Evolutionary conservation across 2,888 invertebrate genomes (phyloP).

Genomic region (Sclerodermus sp.): DNA sequence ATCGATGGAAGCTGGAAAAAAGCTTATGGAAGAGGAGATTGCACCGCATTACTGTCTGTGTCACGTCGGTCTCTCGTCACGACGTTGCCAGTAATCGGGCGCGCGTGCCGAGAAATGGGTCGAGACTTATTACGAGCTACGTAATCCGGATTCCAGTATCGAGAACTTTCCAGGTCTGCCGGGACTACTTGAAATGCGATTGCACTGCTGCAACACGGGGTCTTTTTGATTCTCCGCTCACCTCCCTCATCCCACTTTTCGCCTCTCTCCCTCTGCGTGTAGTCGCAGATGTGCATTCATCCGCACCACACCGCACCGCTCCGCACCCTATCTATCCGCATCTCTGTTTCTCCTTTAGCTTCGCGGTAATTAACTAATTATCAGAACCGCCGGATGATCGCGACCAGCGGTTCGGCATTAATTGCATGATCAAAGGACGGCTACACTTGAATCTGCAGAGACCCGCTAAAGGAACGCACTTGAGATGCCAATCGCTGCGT

Average conservation of each 20-base stretch:
- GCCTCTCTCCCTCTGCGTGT: too few species aligned
- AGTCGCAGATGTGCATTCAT: too few species aligned
- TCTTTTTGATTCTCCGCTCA: not conserved
- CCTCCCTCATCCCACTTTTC: too few species aligned
- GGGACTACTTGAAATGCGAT: constrained; percentile 10
- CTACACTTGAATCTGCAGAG: not conserved
- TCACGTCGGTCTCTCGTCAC: constrained; percentile 7
- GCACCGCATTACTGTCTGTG: not conserved
- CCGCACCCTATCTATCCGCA: too few species aligned
- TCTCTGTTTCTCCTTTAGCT: too few species aligned
- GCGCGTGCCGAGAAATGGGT: constrained; percentile 21
- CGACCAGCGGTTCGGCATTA: constrained; percentile 16
- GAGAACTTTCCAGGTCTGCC: constrained; percentile 7
- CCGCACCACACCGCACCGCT: too few species aligned
- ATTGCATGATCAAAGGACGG: constrained; percentile 29
- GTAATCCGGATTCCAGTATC: constrained; percentile 11
- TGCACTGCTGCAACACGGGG: constrained; percentile 3
- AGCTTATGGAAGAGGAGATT: not conserved
- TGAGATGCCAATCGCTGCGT: not conserved
- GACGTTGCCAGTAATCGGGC: constrained; percentile 11
- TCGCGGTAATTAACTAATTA: constrained; percentile 21
- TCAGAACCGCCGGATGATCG: constrained; percentile 7
- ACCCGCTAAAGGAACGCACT: too few species aligned
- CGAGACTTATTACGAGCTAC: constrained; percentile 17
- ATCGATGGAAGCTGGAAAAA: not conserved